These are phyloP conservation scores for Balaenoptera acutorostrata DNA, from an alignment of 2,113 vertebrate genomes.

Conservation along the genomic window DNA sequence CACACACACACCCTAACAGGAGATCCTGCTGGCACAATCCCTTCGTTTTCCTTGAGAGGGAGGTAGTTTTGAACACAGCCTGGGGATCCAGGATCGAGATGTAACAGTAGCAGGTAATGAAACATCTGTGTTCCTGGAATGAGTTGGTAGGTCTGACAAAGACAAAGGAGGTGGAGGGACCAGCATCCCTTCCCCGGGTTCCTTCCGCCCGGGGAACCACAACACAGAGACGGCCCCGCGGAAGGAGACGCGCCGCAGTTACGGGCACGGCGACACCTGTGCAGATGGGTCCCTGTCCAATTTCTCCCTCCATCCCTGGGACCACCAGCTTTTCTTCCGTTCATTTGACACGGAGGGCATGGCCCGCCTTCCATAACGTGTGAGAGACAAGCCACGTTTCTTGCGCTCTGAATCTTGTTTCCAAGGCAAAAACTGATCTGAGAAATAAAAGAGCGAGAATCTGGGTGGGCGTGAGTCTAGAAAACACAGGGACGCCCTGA, in stretches of 20 bases:
- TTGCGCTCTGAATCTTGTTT: neutral
- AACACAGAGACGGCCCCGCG: accelerated
- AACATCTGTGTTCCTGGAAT: neutral
- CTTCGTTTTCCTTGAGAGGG: neutral
- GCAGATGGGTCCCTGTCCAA: accelerated
- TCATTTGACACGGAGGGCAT: accelerated
- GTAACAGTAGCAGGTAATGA: neutral
- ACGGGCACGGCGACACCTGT: accelerated
- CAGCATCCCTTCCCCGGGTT: too few relatives aligned
- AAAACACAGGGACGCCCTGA: neutral
- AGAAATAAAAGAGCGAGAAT: neutral
- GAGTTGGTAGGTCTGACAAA: neutral
- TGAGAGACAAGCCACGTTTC: neutral
- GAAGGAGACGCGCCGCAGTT: accelerated
- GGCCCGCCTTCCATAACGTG: neutral
- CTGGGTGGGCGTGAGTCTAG: neutral
- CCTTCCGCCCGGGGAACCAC: neutral
- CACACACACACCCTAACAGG: accelerated
- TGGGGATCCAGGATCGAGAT: neutral
- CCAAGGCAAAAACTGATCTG: neutral
- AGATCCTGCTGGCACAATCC: neutral
- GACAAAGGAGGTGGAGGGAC: neutral
- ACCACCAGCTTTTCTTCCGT: neutral
- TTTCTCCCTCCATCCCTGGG: accelerated
- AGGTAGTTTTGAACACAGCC: neutral